Conservation (phyloP, 2,888 invertebrate genomes). For the Mamestra brassicae region DNA sequence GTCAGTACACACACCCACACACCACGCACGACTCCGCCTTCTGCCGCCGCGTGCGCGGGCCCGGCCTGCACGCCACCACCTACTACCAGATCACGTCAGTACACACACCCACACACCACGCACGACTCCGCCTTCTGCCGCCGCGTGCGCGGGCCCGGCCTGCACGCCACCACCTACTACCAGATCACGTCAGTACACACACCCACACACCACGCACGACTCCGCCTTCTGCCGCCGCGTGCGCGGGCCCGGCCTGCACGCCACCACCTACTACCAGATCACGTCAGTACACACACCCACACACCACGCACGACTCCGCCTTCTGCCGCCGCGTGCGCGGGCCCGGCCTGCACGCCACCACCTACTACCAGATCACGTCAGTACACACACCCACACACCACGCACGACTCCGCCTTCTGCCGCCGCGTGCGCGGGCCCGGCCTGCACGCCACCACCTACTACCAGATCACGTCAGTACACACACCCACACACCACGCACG, state of each 20-base stretch:
- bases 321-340: constrained; percentile 94
- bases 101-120: constrained; percentile 86
- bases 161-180: constrained; percentile 96
- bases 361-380: constrained; percentile 78
- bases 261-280: constrained; percentile 93
- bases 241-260: constrained; percentile 96
- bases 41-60: constrained; percentile 95
- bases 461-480: constrained; percentile 91
- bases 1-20: constrained; percentile 59
- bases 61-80: constrained; percentile 90
- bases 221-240: constrained; percentile 96
- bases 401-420: constrained; percentile 93
- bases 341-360: constrained; percentile 96
- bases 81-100: constrained; percentile 68
- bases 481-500: not conserved
- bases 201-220: constrained; percentile 92
- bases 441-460: constrained; percentile 95
- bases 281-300: constrained; percentile 64
- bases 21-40: not conserved
- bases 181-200: constrained; percentile 90
- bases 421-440: constrained; percentile 90
- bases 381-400: constrained; percentile 67
- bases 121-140: constrained; percentile 92
- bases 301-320: constrained; percentile 95
- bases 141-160: constrained; percentile 91